Base-by-base conservation (phyloP, 2,113 vertebrate genomes). In the Hippocampus zosterae region DNA sequence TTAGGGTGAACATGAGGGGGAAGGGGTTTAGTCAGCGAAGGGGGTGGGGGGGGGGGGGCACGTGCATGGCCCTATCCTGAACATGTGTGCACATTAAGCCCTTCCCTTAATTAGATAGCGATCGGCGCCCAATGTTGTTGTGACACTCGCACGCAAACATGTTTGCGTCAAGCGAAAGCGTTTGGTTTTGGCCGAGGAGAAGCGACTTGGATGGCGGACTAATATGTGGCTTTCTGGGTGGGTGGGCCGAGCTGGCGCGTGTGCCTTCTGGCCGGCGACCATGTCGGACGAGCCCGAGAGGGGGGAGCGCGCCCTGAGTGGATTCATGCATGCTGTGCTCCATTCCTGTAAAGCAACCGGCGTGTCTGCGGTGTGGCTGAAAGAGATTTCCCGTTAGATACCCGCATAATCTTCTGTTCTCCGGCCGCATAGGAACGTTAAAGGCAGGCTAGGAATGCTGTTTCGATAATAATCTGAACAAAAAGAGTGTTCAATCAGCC, bases 41-140 rank as follows among this genome's bases (percentile, higher is more conserved):
- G n/a, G 29, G 10, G 61, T 10, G 6, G 8, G 27, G 33, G 27
- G 50, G 69, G 41, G 33, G 27, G 50, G 69, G 41, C 61, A 37
- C 46, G 33, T 73, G 59, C 68, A 53, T 56, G 15, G 69, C 29
- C 60, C 15, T 65, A 65, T 55, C 40, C 25, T 5, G 27, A 33
- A 29, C 57, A 60, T 73, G 27, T 65, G 52, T 18, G 33, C 60
- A 13, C 33, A 25, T 65, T 66, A 59, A 68, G 76, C 64, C 33
- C 29, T 27, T 8, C 33, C 33, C 75, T 82, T 82, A 81, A 82
- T 76, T 83, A 61, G 53, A 65, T 40, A 52, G 69, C 81, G 70
- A 82, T 83, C 82, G 74, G 60, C 65, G 37, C 52, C 48, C 50
- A 73, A 74, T 69, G 52, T 37, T 53, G 41, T 71, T 52, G 67